A percentile compares a stretch with the other conserved stretches of the same genome.
These are phyloP conservation scores for Tetrapedia diversipes DNA, from an alignment of 2,888 invertebrate species.

Conservation along the genomic window DNA sequence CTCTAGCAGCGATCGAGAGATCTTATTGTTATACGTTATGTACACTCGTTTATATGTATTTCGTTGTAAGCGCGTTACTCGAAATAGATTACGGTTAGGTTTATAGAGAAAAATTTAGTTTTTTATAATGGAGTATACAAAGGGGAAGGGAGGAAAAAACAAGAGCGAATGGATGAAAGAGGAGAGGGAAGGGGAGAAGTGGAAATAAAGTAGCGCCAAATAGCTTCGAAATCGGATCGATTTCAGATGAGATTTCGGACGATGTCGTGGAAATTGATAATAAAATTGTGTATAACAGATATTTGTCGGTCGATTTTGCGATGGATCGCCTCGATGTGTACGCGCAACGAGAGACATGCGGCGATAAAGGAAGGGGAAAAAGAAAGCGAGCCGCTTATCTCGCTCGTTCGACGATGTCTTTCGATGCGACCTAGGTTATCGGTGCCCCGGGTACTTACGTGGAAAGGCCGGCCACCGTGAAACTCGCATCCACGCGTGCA, in stretches of 20 bases:
- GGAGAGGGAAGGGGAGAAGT: not conserved
- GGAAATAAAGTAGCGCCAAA: constrained; percentile 36
- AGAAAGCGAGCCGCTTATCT: not conserved
- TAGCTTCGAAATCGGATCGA: constrained; percentile 25
- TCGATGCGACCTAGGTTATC: constrained; percentile 37
- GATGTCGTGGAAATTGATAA: constrained; percentile 17
- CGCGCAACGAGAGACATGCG: not conserved
- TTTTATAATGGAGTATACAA: constrained; percentile 68
- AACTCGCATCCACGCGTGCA: not conserved
- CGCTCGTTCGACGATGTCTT: not conserved
- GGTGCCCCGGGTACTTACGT: not conserved
- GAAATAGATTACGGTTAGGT: constrained; percentile 55
- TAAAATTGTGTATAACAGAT: constrained; percentile 18
- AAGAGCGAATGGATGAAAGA: not conserved
- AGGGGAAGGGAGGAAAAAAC: not conserved
- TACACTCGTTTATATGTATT: constrained; percentile 66
- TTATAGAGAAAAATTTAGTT: constrained; percentile 71
- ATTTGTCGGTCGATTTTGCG: not conserved
- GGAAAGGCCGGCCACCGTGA: not conserved
- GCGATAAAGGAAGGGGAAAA: not conserved
- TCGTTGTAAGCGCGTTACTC: constrained; percentile 60
- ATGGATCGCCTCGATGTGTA: too few species aligned
- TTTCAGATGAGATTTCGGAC: constrained; percentile 14
- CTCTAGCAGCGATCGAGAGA: constrained; percentile 8
- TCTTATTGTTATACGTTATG: constrained; percentile 64